Evolutionary conservation across 1,140 invertebrate species (phyloP).

Genomic region (Leguminivora glycinivorella): DNA sequence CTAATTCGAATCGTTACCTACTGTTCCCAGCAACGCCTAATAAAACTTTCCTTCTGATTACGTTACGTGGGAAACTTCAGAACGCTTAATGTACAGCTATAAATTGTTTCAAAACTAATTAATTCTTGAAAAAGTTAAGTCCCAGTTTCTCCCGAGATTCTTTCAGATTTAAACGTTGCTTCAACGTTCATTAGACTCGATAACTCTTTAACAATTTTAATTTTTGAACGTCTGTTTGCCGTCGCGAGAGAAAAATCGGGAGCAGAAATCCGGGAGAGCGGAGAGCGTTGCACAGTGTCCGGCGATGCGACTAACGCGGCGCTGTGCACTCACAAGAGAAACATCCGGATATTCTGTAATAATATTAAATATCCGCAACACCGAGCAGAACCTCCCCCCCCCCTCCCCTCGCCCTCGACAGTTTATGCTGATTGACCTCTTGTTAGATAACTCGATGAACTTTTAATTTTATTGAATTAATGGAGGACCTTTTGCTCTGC

Average conservation of each 20-base stretch:
- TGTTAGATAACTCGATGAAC: slow-evolving; percentile 15
- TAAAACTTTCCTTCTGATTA: slow-evolving; percentile 23
- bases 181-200: slow-evolving; percentile 18
- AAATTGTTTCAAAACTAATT: slow-evolving; percentile 26
- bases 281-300: not conserved
- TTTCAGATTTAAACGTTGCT: slow-evolving; percentile 26
- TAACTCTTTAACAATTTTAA: slow-evolving; percentile 20
- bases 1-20: not conserved
- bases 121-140: slow-evolving; percentile 24
- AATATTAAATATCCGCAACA: slow-evolving; percentile 46
- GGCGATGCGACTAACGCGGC: not conserved
- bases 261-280: slow-evolving; percentile 1
- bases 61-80: slow-evolving; percentile 9
- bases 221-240: not conserved
- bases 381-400: slow-evolving; percentile 4
- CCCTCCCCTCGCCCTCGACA: not conserved
- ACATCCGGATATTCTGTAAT: slow-evolving; percentile 42
- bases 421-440: slow-evolving; percentile 21
- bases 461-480: slow-evolving; percentile 28
- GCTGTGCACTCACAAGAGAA: slow-evolving; percentile 16
- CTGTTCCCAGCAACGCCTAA: not conserved
- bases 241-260: not conserved
- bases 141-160: slow-evolving; percentile 16
- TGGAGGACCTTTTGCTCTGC: not conserved
- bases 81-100: slow-evolving; percentile 18